A percentile compares a stretch with the other conserved stretches of the same genome.
Conservation (phyloP, 2,113 vertebrate genomes). For the Tachycineta bicolor region DNA sequence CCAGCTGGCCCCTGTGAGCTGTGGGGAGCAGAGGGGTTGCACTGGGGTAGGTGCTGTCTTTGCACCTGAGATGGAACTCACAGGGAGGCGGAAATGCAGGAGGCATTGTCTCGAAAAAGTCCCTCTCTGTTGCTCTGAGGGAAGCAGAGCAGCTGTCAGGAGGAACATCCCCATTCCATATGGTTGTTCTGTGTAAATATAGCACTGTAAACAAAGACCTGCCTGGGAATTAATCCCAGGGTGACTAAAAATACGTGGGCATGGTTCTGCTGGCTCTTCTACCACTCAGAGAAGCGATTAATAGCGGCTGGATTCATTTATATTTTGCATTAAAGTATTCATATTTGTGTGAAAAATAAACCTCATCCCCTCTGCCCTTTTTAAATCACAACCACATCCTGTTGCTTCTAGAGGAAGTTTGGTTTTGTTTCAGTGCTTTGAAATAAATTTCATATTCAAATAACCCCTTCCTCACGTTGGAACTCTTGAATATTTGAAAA, state of each 20-base stretch:
- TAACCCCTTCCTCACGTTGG: neutral
- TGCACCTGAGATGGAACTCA: neutral
- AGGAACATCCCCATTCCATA: neutral
- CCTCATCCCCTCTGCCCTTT: neutral
- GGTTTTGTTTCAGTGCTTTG: neutral
- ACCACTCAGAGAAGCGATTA: neutral
- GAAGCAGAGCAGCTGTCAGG: conserved; percentile 6
- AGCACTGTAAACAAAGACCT: conserved; percentile 8
- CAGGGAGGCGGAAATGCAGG: neutral
- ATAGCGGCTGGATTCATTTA: neutral
- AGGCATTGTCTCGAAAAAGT: neutral
- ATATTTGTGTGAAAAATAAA: neutral
- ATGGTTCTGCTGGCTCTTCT: neutral
- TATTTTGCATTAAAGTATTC: neutral
- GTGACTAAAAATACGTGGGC: neutral
- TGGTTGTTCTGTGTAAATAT: neutral
- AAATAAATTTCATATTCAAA: neutral
- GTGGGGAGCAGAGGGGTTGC: neutral
- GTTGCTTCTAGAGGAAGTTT: neutral
- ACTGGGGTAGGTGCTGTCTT: neutral
- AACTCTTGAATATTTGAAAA: neutral
- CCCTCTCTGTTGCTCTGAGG: neutral
- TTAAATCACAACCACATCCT: neutral
- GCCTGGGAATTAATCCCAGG: neutral
- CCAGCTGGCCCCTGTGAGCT: accelerated